A percentile compares a stretch with the other conserved stretches of the same genome.
Conservation (phyloP, 2,888 invertebrate species). For the Amphiduros pacificus region DNA sequence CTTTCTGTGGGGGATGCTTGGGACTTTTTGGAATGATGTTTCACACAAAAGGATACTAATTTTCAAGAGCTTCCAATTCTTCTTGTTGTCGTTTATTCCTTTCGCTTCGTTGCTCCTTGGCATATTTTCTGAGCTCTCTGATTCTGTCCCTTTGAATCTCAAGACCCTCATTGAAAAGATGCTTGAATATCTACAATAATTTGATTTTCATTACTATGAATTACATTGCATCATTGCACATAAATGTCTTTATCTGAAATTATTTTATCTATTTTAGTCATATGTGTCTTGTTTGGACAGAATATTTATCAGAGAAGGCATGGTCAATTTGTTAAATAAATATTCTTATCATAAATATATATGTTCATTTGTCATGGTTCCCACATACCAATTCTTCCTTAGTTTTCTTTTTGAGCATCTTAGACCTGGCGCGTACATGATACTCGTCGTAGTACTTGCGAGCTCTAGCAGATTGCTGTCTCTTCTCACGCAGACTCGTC, state of each 20-base stretch:
- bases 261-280: too few species aligned
- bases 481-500: conserved; percentile 51
- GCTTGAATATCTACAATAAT: conserved; percentile 53
- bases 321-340: too few species aligned
- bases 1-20: too few species aligned
- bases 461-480: conserved; percentile 53
- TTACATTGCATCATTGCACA: too few species aligned
- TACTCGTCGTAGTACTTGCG: conserved; percentile 57
- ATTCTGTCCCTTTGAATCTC: conserved; percentile 56
- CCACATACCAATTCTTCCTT: conserved; percentile 55
- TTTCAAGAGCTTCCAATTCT: conserved; percentile 57
- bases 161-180: conserved; percentile 54
- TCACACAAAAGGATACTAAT: conserved; percentile 58
- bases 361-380: too few species aligned
- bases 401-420: conserved; percentile 54
- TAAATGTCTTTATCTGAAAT: too few species aligned
- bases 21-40: not conserved
- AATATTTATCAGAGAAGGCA: too few species aligned
- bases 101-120: conserved; percentile 49
- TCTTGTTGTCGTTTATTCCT: conserved; percentile 45
- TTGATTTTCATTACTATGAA: too few species aligned
- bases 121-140: conserved; percentile 51
- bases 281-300: too few species aligned
- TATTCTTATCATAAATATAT: too few species aligned
- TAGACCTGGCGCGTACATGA: conserved; percentile 50